Evolutionary conservation across 2,113 vertebrate species (phyloP).

Genomic region (Oryzias melastigma): DNA sequence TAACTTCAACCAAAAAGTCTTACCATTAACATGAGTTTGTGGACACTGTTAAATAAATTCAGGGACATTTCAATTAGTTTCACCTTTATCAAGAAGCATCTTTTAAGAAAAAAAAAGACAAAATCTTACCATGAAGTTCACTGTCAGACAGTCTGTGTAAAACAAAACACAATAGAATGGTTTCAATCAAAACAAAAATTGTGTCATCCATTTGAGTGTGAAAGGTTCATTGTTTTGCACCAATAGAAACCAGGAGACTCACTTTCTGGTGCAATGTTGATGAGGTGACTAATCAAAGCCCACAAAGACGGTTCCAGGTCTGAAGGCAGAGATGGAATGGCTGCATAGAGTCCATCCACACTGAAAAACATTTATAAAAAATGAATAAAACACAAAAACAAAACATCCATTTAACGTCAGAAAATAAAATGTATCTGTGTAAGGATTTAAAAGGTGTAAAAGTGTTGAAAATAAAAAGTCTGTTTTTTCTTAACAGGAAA

Average conservation of each 20-base stretch:
- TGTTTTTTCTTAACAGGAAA: too few relatives aligned
- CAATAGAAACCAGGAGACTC: constrained; percentile 1
- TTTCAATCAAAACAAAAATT: not conserved
- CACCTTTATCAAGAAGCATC: too few relatives aligned
- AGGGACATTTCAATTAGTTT: too few relatives aligned
- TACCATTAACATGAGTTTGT: constrained; percentile 55
- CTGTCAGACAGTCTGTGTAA: constrained; percentile 58
- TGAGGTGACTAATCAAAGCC: constrained; percentile 39
- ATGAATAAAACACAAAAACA: not conserved
- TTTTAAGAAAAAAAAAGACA: not conserved
- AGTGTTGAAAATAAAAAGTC: too few relatives aligned
- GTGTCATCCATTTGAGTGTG: too few relatives aligned
- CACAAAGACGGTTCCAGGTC: constrained; percentile 40
- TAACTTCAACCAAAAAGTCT: constrained; percentile 1
- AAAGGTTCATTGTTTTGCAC: not conserved
- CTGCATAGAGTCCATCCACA: constrained; percentile 43
- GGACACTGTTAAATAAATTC: constrained; percentile 58
- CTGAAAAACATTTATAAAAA: constrained; percentile 20
- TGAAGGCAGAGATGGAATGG: constrained; percentile 17
- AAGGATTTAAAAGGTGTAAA: too few relatives aligned
- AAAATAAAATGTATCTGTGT: not conserved
- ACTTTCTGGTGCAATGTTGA: constrained; percentile 52
- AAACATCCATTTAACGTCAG: not conserved
- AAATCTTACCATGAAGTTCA: constrained; percentile 49
- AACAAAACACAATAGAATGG: not conserved